phyloP scores from a whole-genome alignment of 1,140 invertebrate species.

The Caenorhabditis brenneri region DNA sequence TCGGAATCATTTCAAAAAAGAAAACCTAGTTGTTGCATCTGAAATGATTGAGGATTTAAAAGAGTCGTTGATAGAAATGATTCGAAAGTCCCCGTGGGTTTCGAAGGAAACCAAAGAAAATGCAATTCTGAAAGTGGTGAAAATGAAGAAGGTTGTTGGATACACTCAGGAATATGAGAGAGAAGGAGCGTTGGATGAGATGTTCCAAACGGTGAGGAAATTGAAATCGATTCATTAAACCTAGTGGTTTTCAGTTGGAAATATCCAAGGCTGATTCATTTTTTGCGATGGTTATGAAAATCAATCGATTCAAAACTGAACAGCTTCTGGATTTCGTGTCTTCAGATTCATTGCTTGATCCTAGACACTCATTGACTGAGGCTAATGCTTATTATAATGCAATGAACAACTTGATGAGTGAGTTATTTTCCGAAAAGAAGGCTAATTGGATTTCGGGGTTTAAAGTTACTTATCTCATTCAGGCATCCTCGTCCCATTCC shows the following conservation, averaged over 20 bases:
- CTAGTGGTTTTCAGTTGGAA: background rate
- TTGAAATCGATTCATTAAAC: background rate
- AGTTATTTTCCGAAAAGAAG: background rate
- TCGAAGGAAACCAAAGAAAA: background rate
- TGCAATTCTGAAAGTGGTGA: background rate
- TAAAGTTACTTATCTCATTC: no score
- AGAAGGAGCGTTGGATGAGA: background rate
- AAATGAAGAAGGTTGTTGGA: constrained; percentile 1
- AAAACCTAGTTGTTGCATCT: background rate
- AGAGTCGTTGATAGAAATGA: background rate
- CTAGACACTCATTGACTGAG: background rate
- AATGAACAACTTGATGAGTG: background rate
- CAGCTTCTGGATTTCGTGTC: background rate
- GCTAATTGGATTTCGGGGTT: no score
- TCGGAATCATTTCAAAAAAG: background rate
- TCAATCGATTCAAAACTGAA: constrained; percentile 22
- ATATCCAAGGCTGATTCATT: background rate
- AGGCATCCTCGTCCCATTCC: constrained; percentile 4
- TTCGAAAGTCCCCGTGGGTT: background rate
- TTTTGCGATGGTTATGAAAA: background rate
- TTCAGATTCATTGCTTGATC: background rate
- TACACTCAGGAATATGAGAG: constrained; percentile 18
- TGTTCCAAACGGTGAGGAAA: background rate
- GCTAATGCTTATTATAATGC: background rate
- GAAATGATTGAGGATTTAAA: background rate